Conservation (phyloP, 2,888 invertebrate species). For the Coronaproctus castanopsis region DNA sequence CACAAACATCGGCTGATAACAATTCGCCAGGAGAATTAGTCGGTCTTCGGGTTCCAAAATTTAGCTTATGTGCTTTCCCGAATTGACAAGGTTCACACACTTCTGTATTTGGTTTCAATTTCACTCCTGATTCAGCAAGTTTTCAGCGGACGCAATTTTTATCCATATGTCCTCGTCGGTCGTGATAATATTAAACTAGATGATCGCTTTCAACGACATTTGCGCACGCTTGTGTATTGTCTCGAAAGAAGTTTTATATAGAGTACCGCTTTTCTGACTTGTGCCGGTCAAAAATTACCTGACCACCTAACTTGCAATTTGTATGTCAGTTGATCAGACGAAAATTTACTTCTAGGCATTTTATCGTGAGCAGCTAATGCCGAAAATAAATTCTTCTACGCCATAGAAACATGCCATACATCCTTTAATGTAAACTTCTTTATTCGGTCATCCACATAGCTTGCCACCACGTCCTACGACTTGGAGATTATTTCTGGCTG, state of each 20-base stretch:
- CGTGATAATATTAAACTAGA: background rate
- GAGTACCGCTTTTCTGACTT: background rate
- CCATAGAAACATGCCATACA: slow-evolving; percentile 1
- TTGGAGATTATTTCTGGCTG: too few relatives aligned
- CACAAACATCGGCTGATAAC: slow-evolving; percentile 22
- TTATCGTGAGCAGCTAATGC: slow-evolving; percentile 1
- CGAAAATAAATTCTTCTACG: background rate
- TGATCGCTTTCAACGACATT: background rate
- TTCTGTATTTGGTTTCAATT: background rate
- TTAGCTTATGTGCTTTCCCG: background rate
- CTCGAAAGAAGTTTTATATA: background rate
- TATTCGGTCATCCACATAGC: background rate
- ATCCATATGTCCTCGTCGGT: background rate
- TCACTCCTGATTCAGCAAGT: background rate
- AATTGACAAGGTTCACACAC: slow-evolving; percentile 1
- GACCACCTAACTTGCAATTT: background rate
- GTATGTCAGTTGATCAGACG: background rate
- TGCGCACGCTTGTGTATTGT: background rate
- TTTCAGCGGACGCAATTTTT: too few relatives aligned
- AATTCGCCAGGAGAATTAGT: slow-evolving; percentile 13
- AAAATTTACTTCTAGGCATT: background rate
- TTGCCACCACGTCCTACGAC: background rate
- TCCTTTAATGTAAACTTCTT: background rate
- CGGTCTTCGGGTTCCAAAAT: slow-evolving; percentile 1
- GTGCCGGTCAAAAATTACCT: too few relatives aligned